These are phyloP conservation scores for Drosophila fulvimacula DNA, from an alignment of 2,888 invertebrate species.

Conservation along the genomic window DNA sequence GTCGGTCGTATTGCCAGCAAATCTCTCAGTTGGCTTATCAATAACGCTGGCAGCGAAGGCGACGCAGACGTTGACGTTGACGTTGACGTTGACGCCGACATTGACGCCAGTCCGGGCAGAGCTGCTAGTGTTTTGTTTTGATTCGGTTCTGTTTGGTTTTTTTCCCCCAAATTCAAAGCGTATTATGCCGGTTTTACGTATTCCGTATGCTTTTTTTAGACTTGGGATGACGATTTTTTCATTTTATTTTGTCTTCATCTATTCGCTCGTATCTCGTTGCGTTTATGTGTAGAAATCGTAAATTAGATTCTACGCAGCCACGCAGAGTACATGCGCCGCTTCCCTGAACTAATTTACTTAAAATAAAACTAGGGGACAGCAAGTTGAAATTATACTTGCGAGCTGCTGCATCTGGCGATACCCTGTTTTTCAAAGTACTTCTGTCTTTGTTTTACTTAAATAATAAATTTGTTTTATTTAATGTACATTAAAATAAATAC, in stretches of 20 bases:
- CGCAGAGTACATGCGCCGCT: slow-evolving; percentile 6
- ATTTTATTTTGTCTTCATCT: not conserved
- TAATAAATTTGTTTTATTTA: too few relatives aligned
- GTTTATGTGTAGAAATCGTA: not conserved
- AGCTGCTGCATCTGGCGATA: not conserved
- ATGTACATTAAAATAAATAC: too few relatives aligned
- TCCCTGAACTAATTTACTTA: slow-evolving; percentile 7
- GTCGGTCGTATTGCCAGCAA: slow-evolving; percentile 1
- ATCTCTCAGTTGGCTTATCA: slow-evolving; percentile 37
- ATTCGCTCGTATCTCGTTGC: not conserved
- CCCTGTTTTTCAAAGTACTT: not conserved
- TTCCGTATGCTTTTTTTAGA: slow-evolving; percentile 11
- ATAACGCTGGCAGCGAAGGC: slow-evolving; percentile 15
- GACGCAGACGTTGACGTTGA: slow-evolving; percentile 1
- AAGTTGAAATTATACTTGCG: too few relatives aligned
- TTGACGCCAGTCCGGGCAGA: slow-evolving; percentile 1
- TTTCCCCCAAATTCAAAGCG: slow-evolving; percentile 6
- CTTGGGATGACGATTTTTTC: not conserved
- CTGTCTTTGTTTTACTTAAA: not conserved
- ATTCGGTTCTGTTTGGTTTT: slow-evolving; percentile 23
- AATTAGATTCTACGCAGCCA: slow-evolving; percentile 5
- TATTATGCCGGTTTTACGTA: slow-evolving; percentile 14
- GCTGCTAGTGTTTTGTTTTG: slow-evolving; percentile 11
- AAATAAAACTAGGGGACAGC: not conserved
- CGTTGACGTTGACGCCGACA: slow-evolving; percentile 7